Evolutionary conservation across 2,888 invertebrate genomes (phyloP), one percentile per base, ranked within the genome.

Genomic region (Athalia rosae): DNA sequence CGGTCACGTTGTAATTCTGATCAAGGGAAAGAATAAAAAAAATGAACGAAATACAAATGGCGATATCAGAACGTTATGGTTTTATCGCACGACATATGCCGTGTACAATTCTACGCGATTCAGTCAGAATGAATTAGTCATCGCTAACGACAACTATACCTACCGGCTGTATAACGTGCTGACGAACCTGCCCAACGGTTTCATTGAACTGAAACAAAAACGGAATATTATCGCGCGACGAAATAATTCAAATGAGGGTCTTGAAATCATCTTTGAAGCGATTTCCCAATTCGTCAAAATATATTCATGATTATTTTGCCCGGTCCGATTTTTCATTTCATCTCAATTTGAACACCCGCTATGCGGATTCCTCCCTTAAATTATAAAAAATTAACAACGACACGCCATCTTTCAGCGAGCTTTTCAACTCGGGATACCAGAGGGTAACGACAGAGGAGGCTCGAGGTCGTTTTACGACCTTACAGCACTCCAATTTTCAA

Each of bases 1-100:
- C 71, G 71, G 56, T 58, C 56, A 43, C 58, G 71, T 45, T 71
- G 71, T 71, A 71, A 71, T 11, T 58, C 71, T 71, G 71, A 15
- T n/a, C n/a, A 71, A 45, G 56, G 58, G 8, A 45, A 58, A 11
- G 13, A 56, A 66, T 66, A 47, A 66, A 13, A 56, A 66, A 66
- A 47, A 66, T 13, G 7, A 3, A 41, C 15, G 45, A 28, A 62
- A 41, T 4, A 41, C 53, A 53, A 28, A 28, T 28, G 28, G 53
- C n/a, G 6, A 15, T 71, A n/a, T 45, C 13, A 58, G 15, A 71
- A 45, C 58, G 43, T 58, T 13, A 58, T 58, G 4, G 45, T 28
- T 28, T 28, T 28, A 28, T 28, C 28, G 28, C 28, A 28, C 28
- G 28, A 28, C 28, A 28, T 28, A 2, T 28, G 28, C 28, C 28